phyloP scores from a whole-genome alignment of 2,888 invertebrate species.

The Crematogaster levior region DNA sequence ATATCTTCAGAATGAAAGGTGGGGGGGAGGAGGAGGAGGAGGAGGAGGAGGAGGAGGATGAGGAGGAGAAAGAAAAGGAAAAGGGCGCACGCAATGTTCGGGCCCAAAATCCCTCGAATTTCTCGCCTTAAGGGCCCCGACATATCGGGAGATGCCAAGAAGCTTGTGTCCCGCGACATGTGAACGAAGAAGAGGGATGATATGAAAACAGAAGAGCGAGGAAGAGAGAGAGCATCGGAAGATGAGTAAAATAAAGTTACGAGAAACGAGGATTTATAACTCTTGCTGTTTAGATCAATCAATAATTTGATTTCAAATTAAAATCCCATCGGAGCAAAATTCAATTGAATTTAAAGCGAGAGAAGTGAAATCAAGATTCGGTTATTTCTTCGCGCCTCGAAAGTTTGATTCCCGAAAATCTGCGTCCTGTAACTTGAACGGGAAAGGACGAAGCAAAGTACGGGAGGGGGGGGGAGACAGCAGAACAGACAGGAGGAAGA shows the following conservation, averaged over 20 bases:
- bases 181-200: slow-evolving; percentile 27
- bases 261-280: neutral
- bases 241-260: neutral
- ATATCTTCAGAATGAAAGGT: slow-evolving; percentile 51
- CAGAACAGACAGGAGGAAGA: neutral
- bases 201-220: neutral
- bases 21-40: neutral
- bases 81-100: slow-evolving; percentile 66
- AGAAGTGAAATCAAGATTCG: neutral
- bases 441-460: neutral
- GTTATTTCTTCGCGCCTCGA: neutral
- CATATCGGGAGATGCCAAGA: slow-evolving; percentile 54
- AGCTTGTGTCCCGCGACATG: slow-evolving; percentile 57
- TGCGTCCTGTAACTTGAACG: neutral
- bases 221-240: neutral
- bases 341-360: neutral
- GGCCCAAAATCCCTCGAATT: slow-evolving; percentile 67
- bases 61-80: no score
- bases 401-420: slow-evolving; percentile 23
- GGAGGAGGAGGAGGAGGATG: neutral
- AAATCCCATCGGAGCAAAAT: neutral
- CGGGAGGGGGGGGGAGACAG: neutral
- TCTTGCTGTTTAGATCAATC: neutral
- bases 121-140: slow-evolving; percentile 64
- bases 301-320: neutral